Conservation (phyloP, 1,140 invertebrate genomes). For the Calycopis cecrops region DNA sequence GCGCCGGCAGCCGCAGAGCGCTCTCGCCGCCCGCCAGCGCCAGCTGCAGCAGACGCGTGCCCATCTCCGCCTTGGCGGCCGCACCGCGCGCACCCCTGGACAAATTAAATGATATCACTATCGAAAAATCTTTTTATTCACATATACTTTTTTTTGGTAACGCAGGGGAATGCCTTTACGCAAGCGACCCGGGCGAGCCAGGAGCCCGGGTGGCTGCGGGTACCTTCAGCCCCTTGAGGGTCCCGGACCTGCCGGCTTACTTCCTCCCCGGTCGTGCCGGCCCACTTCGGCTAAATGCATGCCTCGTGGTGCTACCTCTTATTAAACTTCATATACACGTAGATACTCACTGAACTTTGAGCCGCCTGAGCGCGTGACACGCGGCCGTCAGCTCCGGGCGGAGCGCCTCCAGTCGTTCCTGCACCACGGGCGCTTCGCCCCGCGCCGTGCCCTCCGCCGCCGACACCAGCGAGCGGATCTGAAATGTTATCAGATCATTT, state of each 20-base stretch:
- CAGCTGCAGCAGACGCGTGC: constrained; percentile 44
- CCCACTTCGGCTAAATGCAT: no score
- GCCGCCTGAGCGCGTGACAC: constrained; percentile 35
- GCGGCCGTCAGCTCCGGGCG: constrained; percentile 42
- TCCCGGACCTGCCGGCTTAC: no score
- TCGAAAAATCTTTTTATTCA: background rate
- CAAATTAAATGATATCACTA: background rate
- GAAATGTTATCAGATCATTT: constrained; percentile 7
- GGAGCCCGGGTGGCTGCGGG: no score
- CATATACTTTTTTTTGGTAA: no score
- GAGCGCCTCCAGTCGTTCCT: constrained; percentile 38
- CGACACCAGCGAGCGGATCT: constrained; percentile 58
- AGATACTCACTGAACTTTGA: constrained; percentile 21
- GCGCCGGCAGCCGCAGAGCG: constrained; percentile 30
- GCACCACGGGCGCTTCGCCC: constrained; percentile 26
- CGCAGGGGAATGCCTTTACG: no score
- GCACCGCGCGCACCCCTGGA: constrained; percentile 19
- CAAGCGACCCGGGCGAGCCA: no score
- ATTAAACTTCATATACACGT: no score
- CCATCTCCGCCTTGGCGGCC: constrained; percentile 49
- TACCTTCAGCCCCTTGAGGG: no score
- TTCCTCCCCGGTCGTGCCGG: no score
- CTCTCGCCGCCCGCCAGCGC: constrained; percentile 37
- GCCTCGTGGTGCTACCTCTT: no score
- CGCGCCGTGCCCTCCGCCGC: constrained; percentile 39